Evolutionary conservation across 2,797 vertebrate species (phyloP).

Genomic region (Philypnodon macrostomus): DNA sequence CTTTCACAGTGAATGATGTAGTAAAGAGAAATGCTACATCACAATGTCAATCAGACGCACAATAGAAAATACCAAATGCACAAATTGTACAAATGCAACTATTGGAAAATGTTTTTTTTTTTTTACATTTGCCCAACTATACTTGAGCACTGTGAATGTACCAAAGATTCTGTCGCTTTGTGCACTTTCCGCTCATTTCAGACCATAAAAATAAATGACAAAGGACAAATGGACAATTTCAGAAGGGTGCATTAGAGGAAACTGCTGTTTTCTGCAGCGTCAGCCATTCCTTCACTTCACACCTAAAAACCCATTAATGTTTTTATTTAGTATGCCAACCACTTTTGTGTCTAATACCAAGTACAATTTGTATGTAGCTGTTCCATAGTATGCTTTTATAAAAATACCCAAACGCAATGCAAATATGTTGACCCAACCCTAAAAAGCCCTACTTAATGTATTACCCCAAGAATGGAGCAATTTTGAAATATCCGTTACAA

Average conservation of each 20-base stretch:
- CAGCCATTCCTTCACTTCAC: constrained; percentile 19
- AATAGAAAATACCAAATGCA: constrained; percentile 36
- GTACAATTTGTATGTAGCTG: background rate
- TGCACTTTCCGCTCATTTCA: background rate
- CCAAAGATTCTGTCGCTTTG: background rate
- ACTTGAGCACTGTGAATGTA: constrained; percentile 1
- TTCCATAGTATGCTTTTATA: background rate
- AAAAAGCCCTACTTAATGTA: no score
- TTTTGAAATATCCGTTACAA: no score
- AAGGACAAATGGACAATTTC: constrained; percentile 7
- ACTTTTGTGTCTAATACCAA: background rate
- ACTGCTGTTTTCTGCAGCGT: constrained; percentile 18
- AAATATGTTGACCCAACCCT: no score
- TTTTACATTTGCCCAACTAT: constrained; percentile 4
- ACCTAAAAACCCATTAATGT: background rate
- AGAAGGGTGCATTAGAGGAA: background rate
- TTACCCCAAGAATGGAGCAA: no score
- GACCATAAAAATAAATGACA: constrained; percentile 12
- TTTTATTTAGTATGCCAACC: background rate
- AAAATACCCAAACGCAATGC: no score
- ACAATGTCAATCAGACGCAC: constrained; percentile 30
- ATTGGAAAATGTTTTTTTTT: constrained; percentile 7
- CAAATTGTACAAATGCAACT: constrained; percentile 20
- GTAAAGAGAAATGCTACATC: constrained; percentile 33
- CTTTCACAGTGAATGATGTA: constrained; percentile 32